Percentiles rank a stretch among this genome's conserved stretches.
These are phyloP conservation scores for Tenrec ecaudatus DNA, from an alignment of 2,113 vertebrate species.

Conservation along the genomic window DNA sequence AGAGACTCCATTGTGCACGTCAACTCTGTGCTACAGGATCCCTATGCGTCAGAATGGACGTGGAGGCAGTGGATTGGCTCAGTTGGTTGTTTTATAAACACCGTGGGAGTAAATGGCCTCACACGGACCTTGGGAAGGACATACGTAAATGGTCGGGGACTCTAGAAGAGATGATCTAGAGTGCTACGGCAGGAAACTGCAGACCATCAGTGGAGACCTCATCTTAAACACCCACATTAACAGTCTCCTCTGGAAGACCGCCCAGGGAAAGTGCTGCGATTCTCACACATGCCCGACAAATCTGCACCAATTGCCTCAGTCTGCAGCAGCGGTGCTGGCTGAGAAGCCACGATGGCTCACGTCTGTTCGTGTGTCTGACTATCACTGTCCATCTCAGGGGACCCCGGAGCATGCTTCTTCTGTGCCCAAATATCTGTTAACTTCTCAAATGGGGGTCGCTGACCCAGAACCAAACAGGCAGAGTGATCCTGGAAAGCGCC, in stretches of 20 bases:
- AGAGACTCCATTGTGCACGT: not conserved
- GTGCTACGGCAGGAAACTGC: not conserved
- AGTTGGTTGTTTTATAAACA: not conserved
- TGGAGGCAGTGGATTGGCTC: no score
- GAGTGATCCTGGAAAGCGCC: rapidly evolving
- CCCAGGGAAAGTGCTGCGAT: rapidly evolving
- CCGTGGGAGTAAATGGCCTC: not conserved
- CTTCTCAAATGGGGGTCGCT: not conserved
- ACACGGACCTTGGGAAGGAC: no score
- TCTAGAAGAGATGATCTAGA: not conserved
- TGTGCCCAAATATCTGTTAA: not conserved
- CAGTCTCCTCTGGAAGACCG: not conserved
- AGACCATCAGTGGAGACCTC: not conserved
- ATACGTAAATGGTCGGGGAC: no score
- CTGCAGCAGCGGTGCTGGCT: rapidly evolving
- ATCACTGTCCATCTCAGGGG: not conserved
- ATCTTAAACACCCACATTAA: no score
- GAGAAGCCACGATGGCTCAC: not conserved
- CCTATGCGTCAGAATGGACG: not conserved
- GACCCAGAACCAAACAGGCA: not conserved
- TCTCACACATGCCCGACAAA: not conserved
- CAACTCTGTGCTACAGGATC: not conserved
- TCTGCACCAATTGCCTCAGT: not conserved
- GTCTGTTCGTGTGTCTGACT: not conserved
- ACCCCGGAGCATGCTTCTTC: not conserved